phyloP scores from a whole-genome alignment of 2,888 invertebrate species.

The Holacanthella duospinosa region DNA sequence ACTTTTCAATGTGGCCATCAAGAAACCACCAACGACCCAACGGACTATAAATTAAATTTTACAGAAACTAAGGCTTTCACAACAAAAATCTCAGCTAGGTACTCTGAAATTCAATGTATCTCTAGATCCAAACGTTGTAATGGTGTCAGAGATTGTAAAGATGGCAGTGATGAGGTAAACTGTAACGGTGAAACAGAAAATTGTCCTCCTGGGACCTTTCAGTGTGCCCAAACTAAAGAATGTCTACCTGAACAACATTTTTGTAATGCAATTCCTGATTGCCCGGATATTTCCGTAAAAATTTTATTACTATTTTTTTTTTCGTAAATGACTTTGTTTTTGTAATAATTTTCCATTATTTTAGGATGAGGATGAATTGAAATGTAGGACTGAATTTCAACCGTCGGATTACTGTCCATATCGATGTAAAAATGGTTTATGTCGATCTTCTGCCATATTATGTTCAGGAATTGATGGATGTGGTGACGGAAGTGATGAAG shows the following conservation, averaged over 20 bases:
- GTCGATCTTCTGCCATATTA: slow-evolving; percentile 68
- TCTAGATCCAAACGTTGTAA: slow-evolving; percentile 72
- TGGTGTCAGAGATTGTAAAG: slow-evolving; percentile 45
- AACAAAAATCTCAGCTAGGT: neutral
- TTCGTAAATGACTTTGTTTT: neutral
- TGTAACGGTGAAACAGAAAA: slow-evolving; percentile 26
- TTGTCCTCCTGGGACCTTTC: slow-evolving; percentile 36
- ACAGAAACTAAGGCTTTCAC: no score
- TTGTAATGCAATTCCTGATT: slow-evolving; percentile 78
- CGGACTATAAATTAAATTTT: neutral
- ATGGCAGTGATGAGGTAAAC: slow-evolving; percentile 30
- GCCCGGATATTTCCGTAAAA: slow-evolving; percentile 44
- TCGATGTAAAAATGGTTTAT: slow-evolving; percentile 74
- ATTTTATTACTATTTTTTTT: neutral
- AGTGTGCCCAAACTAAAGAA: slow-evolving; percentile 32
- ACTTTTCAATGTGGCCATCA: slow-evolving; percentile 47
- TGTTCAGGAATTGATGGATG: slow-evolving; percentile 85
- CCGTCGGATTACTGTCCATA: slow-evolving; percentile 60
- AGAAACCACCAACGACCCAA: neutral
- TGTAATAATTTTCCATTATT: no score
- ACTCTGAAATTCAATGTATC: slow-evolving; percentile 48
- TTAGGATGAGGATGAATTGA: slow-evolving; percentile 65
- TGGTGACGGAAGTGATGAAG: slow-evolving; percentile 79
- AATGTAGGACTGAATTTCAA: slow-evolving; percentile 53
- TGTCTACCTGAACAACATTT: slow-evolving; percentile 74